Conservation (phyloP, 2,888 invertebrate genomes). For the Fabriciana adippe region DNA sequence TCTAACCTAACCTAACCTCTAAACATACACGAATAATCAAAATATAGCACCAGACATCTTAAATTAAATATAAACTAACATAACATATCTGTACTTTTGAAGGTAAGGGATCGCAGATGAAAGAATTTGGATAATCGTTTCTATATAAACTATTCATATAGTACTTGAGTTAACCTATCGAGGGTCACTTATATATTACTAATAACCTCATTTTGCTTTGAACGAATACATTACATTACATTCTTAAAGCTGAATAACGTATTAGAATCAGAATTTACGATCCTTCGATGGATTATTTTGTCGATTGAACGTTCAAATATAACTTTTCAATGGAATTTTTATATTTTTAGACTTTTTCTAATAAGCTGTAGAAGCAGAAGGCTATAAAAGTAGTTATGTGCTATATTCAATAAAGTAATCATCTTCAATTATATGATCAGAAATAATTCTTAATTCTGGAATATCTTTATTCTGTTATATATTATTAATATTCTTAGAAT, state of each 20-base stretch:
- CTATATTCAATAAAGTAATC: too few species aligned
- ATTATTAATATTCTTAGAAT: too few species aligned
- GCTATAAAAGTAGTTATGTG: too few species aligned
- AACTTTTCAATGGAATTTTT: too few species aligned
- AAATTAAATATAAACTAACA: slow-evolving; percentile 8
- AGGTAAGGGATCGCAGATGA: slow-evolving; percentile 5
- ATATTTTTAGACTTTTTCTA: too few species aligned
- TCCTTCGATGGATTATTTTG: too few species aligned
- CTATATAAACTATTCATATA: slow-evolving; percentile 3
- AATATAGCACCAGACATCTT: neutral
- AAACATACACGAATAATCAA: neutral
- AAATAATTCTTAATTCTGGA: too few species aligned
- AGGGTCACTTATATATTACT: neutral
- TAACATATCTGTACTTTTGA: neutral
- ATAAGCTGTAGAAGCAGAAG: too few species aligned
- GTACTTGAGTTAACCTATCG: neutral
- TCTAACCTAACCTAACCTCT: too few species aligned
- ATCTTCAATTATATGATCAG: too few species aligned
- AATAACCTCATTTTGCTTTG: neutral
- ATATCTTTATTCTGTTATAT: too few species aligned
- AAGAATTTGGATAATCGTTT: slow-evolving; percentile 1
- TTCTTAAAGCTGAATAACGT: neutral
- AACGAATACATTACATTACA: neutral
- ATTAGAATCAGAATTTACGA: neutral
- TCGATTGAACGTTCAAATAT: too few species aligned